These are phyloP conservation scores for Acrossocheilus wenchowensis DNA, from an alignment of 2,797 vertebrate genomes.

Conservation along the genomic window DNA sequence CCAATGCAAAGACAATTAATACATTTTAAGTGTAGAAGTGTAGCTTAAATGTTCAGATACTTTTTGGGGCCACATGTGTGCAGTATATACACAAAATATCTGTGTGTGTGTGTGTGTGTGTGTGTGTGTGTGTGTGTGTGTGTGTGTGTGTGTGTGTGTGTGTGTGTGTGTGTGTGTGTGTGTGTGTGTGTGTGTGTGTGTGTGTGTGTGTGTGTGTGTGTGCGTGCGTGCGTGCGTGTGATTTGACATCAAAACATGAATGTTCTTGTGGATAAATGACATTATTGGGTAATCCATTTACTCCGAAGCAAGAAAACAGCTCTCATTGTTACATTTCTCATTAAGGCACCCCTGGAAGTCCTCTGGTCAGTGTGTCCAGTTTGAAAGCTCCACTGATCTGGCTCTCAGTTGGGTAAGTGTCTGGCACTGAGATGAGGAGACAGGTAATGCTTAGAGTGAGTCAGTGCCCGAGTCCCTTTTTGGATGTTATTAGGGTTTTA, in stretches of 20 bases:
- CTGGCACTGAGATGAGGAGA: conserved; percentile 46
- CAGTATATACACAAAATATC: neutral
- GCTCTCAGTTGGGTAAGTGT: conserved; percentile 42
- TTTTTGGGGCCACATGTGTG: neutral
- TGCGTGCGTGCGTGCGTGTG: no score
- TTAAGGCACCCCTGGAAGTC: conserved; percentile 23
- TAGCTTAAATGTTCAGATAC: no score
- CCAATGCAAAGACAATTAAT: no score
- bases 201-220: no score
- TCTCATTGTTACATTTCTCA: conserved; percentile 25
- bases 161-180: no score
- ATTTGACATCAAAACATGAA: neutral
- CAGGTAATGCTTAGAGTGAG: conserved; percentile 49
- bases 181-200: no score
- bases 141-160: no score
- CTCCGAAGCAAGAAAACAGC: conserved; percentile 32
- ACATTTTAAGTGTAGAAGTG: no score
- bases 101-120: no score
- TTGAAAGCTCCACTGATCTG: conserved; percentile 41
- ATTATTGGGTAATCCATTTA: conserved; percentile 27
- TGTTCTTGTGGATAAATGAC: conserved; percentile 9
- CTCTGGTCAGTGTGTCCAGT: conserved; percentile 26
- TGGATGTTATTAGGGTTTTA: conserved; percentile 54
- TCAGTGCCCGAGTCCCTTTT: conserved; percentile 49
- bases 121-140: no score